Base-by-base conservation (phyloP, 2,113 vertebrate genomes). In the Callocephalon fimbriatum region DNA sequence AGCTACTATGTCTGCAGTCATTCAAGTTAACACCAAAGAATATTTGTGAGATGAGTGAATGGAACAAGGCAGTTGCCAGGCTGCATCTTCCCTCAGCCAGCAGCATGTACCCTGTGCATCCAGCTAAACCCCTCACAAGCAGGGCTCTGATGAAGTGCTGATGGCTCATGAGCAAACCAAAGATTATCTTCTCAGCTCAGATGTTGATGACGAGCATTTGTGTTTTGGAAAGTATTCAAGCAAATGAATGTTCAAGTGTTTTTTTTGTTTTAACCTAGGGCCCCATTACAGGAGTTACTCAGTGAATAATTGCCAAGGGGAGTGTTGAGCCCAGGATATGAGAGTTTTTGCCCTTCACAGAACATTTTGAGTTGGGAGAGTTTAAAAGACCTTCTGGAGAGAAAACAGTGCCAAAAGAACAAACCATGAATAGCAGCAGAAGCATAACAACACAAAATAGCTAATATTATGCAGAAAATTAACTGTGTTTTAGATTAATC, bases 171-270 rank as follows among this genome's bases (percentile, higher is more conserved):
- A 89, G 61, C 70, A 90, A 94, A 81, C 44, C 81, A 67, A 47
- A 82, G 61, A 87, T 61, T 73, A 19, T 85, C 45, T 71, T 93
- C 73, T 90, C 87, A 38, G 42, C 59, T 96, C 90, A 94, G 81
- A 91, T 59, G 81, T 23, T 62, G 15, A 12, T 1, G 19, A 71
- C 47, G 44, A 93, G 26, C 21, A 26, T 22, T 85, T 80, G 66
- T 71, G 23, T 15, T 89, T 42, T 90, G 87, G 90, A 93, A 56
- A 54, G 47, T 37, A 73, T 68, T 93, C 87, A 93, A 75, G 44
- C 32, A 56, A n/a, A 70, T 44, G 23, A 71, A 87, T 13, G 9
- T 66, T 87, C 44, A 88, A 82, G 56, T 47, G 44, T 13, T 62
- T 48, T 48, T 75, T 81, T 26, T 26, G 23, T 40, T 84, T 77